Evolutionary conservation across 1,140 invertebrate genomes (phyloP).

Genomic region (Tetraneura akinire): DNA sequence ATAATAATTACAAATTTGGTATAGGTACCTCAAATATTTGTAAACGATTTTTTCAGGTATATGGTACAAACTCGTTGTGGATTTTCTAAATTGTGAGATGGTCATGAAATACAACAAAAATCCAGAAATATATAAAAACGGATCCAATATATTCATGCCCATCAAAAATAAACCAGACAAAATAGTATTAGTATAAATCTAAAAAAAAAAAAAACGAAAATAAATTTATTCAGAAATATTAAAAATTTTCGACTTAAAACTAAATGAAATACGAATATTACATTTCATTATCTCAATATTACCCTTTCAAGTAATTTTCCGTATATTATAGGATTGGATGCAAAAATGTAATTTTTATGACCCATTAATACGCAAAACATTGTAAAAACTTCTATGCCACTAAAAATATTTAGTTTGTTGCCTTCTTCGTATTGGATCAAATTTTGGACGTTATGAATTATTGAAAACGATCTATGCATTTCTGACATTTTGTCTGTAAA

Average conservation of each 20-base stretch:
- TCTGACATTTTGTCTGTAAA: not conserved
- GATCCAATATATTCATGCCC: slow-evolving; percentile 37
- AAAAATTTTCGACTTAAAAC: not conserved
- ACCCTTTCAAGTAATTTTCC: not conserved
- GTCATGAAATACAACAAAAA: not conserved
- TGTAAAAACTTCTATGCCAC: slow-evolving; percentile 1
- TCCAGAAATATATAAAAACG: slow-evolving; percentile 32
- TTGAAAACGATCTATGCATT: not conserved
- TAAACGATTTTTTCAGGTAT: not conserved
- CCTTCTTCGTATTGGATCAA: slow-evolving; percentile 14
- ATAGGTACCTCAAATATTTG: slow-evolving; percentile 17
- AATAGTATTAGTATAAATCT: slow-evolving; percentile 3
- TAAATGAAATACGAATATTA: no score
- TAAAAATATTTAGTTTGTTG: slow-evolving; percentile 24
- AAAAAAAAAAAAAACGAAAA: not conserved
- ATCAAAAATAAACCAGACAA: not conserved
- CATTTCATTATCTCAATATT: slow-evolving; percentile 9
- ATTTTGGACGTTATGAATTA: slow-evolving; percentile 11
- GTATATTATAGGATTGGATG: slow-evolving; percentile 3
- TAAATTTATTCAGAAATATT: not conserved
- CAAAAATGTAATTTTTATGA: not conserved
- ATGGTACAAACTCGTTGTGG: not conserved
- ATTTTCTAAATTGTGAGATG: not conserved
- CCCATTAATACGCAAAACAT: slow-evolving; percentile 37
- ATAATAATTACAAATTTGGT: slow-evolving; percentile 27